Percentiles rank a stretch among this genome's conserved stretches.
Conservation (phyloP, 2,888 invertebrate genomes). For the Orthonychiurus folsomi region DNA sequence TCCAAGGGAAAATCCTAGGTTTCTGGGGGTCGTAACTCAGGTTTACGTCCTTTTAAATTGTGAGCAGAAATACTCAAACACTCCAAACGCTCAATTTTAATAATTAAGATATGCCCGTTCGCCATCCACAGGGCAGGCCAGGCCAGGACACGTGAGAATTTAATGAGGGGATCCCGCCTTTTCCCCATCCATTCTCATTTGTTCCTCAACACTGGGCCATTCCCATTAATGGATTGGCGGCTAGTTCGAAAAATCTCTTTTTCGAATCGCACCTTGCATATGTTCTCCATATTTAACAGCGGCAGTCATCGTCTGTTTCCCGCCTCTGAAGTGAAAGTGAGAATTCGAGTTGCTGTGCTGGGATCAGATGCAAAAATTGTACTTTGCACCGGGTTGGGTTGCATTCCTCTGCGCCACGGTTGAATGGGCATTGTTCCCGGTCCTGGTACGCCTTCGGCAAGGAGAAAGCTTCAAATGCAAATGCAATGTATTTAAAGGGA, state of each 20-base stretch:
- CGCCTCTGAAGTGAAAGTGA: neutral
- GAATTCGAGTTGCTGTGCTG: neutral
- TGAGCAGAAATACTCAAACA: neutral
- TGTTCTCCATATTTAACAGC: neutral
- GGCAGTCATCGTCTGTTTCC: neutral
- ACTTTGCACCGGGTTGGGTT: neutral
- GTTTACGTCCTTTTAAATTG: neutral
- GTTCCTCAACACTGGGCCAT: no score
- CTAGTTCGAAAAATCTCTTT: neutral
- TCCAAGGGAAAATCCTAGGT: neutral
- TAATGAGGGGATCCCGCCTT: no score
- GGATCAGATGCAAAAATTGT: neutral
- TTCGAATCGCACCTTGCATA: neutral
- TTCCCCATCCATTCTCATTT: no score
- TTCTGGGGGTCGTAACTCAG: neutral
- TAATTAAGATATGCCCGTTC: neutral
- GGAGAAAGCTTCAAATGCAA: neutral
- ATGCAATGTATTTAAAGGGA: conserved; percentile 12
- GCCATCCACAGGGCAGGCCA: no score
- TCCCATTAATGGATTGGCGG: neutral
- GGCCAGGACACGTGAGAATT: neutral
- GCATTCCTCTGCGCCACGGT: neutral
- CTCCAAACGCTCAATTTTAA: neutral
- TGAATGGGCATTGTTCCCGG: no score
- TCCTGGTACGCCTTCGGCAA: no score